A percentile compares a stretch with the other conserved stretches of the same genome.
phyloP scores from a whole-genome alignment of 2,113 vertebrate genomes.

The Columba livia region DNA sequence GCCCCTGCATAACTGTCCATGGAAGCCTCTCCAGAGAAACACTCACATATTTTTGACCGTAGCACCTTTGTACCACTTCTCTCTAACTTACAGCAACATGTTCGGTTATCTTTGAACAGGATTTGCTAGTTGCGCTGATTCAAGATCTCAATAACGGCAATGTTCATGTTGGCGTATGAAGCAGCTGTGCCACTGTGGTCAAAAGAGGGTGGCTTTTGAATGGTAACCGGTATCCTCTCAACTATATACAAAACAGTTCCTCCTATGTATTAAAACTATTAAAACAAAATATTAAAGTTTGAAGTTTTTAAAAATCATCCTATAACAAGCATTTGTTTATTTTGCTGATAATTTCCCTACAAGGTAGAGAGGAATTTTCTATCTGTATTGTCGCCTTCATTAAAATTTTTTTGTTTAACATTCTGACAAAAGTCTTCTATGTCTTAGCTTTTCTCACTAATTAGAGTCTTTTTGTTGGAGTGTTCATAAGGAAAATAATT shows the following conservation, averaged over 20 bases:
- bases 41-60: not conserved
- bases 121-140: not conserved
- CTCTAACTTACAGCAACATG: not conserved
- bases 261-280: not conserved
- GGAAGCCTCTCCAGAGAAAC: not conserved
- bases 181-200: not conserved
- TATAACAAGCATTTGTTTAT: not conserved
- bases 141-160: not conserved
- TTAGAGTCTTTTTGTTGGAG: not conserved
- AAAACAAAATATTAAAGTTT: not conserved
- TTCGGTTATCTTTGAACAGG: not conserved
- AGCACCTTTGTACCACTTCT: not conserved
- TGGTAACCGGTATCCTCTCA: not conserved
- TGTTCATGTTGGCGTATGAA: not conserved
- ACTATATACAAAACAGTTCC: not conserved
- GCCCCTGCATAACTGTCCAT: not conserved
- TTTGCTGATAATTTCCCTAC: not conserved
- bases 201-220: not conserved
- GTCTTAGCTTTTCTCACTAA: not conserved
- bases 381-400: not conserved
- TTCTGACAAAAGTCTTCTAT: not conserved
- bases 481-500: not conserved
- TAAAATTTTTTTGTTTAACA: not conserved
- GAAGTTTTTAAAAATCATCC: fast-evolving
- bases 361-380: not conserved